Evolutionary conservation across 2,113 vertebrate genomes (phyloP).

Genomic region (Phoenicopterus ruber): DNA sequence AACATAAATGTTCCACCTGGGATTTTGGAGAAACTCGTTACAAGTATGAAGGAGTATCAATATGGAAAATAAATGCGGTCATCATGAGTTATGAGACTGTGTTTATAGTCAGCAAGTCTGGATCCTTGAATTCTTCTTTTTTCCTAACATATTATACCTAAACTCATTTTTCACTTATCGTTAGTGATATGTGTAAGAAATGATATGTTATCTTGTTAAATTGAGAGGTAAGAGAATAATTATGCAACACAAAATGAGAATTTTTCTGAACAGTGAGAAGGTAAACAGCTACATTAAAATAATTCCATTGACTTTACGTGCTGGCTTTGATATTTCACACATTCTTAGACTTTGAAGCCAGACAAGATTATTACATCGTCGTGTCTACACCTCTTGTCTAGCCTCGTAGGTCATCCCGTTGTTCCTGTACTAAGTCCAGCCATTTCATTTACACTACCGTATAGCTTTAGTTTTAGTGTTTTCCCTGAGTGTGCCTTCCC

Average conservation of each 20-base stretch:
- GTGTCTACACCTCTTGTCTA: neutral
- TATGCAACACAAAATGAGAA: neutral
- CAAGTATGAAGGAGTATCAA: neutral
- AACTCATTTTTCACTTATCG: conserved; percentile 14
- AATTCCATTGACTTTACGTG: neutral
- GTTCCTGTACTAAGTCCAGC: neutral
- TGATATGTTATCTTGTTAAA: neutral
- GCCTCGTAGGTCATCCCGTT: neutral
- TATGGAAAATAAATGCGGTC: neutral
- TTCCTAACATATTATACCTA: neutral
- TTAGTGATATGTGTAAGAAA: neutral
- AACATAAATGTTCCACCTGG: neutral
- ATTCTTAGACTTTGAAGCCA: neutral
- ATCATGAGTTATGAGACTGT: neutral
- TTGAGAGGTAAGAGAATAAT: neutral
- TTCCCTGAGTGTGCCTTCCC: neutral
- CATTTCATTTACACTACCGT: neutral
- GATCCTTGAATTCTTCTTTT: neutral
- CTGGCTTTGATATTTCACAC: neutral
- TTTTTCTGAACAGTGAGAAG: neutral
- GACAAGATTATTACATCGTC: neutral
- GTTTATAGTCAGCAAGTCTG: neutral
- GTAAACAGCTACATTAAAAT: neutral
- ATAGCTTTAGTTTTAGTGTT: neutral
- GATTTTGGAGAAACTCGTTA: neutral